Conservation (phyloP, 2,113 vertebrate species). For the Callopanchax toddi region DNA sequence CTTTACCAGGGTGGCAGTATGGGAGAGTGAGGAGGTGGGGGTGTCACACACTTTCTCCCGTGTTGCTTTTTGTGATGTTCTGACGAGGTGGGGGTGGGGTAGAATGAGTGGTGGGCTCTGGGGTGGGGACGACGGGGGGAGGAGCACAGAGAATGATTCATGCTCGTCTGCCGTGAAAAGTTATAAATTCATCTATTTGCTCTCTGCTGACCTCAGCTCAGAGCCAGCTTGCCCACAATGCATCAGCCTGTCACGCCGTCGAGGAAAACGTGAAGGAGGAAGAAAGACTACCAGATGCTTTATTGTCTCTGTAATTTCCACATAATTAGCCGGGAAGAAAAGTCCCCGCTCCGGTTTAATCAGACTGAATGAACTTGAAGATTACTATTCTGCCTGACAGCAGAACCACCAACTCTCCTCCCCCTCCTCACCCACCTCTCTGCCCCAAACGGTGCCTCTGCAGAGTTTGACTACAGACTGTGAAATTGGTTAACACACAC, state of each 20-base stretch:
- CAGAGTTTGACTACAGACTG: constrained; percentile 86
- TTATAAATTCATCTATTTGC: constrained; percentile 99
- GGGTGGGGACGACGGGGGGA: constrained; percentile 80
- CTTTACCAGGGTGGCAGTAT: constrained; percentile 38
- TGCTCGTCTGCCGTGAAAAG: constrained; percentile 87
- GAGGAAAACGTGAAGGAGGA: constrained; percentile 90
- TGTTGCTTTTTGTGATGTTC: constrained; percentile 55
- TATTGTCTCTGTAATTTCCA: constrained; percentile 99
- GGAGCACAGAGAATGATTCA: constrained; percentile 80
- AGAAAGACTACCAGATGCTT: constrained; percentile 99
- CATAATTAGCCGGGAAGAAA: constrained; percentile 99
- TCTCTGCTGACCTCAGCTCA: constrained; percentile 94
- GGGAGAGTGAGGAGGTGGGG: background rate
- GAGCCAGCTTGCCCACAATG: constrained; percentile 91
- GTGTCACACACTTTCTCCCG: constrained; percentile 16
- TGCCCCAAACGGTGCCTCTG: constrained; percentile 83
- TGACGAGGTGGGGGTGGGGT: constrained; percentile 37
- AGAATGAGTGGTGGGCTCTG: constrained; percentile 86
- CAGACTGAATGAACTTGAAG: constrained; percentile 97
- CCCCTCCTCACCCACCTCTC: background rate
- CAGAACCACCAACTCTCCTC: constrained; percentile 13
- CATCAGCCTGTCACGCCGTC: constrained; percentile 95
- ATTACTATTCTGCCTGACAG: constrained; percentile 83
- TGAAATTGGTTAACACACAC: constrained; percentile 66
- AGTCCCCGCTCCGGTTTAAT: constrained; percentile 90